A percentile compares a stretch with the other conserved stretches of the same genome.
phyloP scores from a whole-genome alignment of 2,888 invertebrate genomes.

The Heliconius charithonia region DNA sequence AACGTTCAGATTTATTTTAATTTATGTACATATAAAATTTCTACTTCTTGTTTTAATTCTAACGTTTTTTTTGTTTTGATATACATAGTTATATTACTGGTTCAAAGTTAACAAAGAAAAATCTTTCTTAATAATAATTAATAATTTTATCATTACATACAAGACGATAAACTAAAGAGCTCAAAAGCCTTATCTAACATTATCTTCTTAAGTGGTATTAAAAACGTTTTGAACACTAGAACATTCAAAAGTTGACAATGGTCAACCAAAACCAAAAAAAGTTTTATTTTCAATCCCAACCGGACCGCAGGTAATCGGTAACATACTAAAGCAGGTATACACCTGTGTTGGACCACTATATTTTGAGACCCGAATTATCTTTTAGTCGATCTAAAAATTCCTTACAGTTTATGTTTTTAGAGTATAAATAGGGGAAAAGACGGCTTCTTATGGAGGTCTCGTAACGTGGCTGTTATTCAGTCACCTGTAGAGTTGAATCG shows the following conservation, averaged over 20 bases:
- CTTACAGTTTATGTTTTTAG: constrained; percentile 5
- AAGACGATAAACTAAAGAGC: not conserved
- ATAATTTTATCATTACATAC: not conserved
- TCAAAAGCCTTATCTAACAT: not conserved
- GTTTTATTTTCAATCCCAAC: constrained; percentile 24
- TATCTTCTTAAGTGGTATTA: not conserved
- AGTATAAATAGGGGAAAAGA: constrained; percentile 54
- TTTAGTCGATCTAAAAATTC: not conserved
- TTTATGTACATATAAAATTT: constrained; percentile 1
- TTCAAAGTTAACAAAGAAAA: too few species aligned
- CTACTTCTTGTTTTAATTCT: not conserved
- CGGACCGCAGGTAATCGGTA: constrained; percentile 68
- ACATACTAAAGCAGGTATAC: constrained; percentile 75
- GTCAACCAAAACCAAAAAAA: not conserved
- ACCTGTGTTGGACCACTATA: constrained; percentile 56
- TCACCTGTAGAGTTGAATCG: constrained; percentile 72
- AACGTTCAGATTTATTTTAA: not conserved
- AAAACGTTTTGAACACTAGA: not conserved
- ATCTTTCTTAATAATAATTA: not conserved
- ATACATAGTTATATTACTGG: too few species aligned
- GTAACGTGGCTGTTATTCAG: constrained; percentile 60
- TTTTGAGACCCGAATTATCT: constrained; percentile 44
- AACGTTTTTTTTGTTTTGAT: not conserved
- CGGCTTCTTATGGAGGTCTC: constrained; percentile 51
- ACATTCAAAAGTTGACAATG: constrained; percentile 4